Conservation (phyloP, 30 jellyfish, hydroid and myxozoan genomes). For the Turritopsis dohrnii region DNA sequence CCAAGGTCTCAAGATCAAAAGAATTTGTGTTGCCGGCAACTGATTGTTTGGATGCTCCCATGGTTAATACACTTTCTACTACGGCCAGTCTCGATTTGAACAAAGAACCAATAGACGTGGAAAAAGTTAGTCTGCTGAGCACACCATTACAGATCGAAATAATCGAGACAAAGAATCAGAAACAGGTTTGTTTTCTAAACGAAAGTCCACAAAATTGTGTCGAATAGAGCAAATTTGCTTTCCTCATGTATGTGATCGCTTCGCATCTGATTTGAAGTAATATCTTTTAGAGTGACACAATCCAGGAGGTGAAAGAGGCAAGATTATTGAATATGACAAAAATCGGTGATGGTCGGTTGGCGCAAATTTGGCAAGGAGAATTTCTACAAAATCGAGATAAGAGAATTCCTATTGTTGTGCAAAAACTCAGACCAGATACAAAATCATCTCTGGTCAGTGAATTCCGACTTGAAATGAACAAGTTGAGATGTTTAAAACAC, state of each 20-base stretch:
- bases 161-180: neutral
- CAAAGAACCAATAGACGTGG: neutral
- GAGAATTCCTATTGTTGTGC: conserved; percentile 42
- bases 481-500: conserved; percentile 55
- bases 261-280: neutral
- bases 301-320: conserved; percentile 51
- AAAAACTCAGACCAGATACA: conserved; percentile 53
- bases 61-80: conserved; percentile 11
- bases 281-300: conserved; percentile 13
- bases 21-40: neutral
- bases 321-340: conserved; percentile 31
- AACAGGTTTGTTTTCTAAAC: neutral
- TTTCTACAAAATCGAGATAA: conserved; percentile 19
- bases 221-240: no score
- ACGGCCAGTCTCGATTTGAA: neutral
- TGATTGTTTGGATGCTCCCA: conserved; percentile 2
- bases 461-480: conserved; percentile 51
- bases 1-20: neutral
- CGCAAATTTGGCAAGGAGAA: conserved; percentile 77
- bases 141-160: neutral
- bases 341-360: conserved; percentile 70
- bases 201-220: no score
- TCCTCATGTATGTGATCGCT: no score
- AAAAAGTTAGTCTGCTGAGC: neutral
- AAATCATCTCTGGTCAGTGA: conserved; percentile 41